Evolutionary conservation across 2,113 vertebrate genomes (phyloP), one percentile per base, ranked within the genome.

Genomic region (Oncorhynchus gorbuscha): DNA sequence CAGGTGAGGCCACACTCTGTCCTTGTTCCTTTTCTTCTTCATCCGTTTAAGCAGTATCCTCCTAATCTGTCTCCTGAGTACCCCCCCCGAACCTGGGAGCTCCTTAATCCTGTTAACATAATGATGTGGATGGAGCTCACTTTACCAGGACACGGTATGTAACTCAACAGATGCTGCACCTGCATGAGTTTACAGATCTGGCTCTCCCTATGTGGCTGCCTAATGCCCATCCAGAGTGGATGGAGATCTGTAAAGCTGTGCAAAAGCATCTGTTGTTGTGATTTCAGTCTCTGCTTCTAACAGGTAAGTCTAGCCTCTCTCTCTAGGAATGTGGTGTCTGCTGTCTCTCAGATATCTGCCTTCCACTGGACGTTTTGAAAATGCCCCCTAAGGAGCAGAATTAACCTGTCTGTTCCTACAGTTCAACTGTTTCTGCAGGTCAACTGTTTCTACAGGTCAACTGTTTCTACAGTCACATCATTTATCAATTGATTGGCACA

Each of bases 211-310:
- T 49, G 68, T 4, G 22, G 5, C 51, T 55, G 39, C 64, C 45
- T 66, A 39, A 39, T 22, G 8, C 4, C 20, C 67, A 26, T 74
- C 26, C 58, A 22, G 24, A 22, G n/a, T 66, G 73, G 22, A 24
- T 39, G 26, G n/a, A 70, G 73, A 73, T 75, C 74, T 45, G 45
- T 28, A 5, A 39, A 67, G 73, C 70, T 2, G 69, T 3, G n/a
- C 59, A 8, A n/a, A 5, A 22, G 81, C 83, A 85, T 84, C 85
- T 89, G 84, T 73, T 72, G 71, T 80, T 70, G 73, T 58, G 74
- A 75, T 24, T n/a, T 22, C 24, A 64, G 69, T 64, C 69, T 20
- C 13, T 59, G 18, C 18, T 62, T n/a, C 59, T 24, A 8, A 24
- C 20, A 62, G n/a, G 59, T 0, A 32, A 73, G 79, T 74, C 74